These are phyloP conservation scores for Leptodirus hochenwartii DNA, from an alignment of 2,888 invertebrate genomes.

Conservation along the genomic window DNA sequence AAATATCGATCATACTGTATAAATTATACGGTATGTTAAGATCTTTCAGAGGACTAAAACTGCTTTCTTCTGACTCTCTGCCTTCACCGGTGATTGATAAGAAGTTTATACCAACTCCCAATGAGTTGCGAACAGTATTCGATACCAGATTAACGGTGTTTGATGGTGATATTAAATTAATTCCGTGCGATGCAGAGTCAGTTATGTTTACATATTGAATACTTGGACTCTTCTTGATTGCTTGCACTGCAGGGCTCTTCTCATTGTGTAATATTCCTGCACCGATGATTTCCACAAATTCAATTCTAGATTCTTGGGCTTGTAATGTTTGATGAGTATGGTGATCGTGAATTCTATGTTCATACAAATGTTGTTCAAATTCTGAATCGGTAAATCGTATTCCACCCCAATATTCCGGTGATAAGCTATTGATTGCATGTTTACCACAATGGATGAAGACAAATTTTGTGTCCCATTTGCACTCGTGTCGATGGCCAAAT, in stretches of 20 bases:
- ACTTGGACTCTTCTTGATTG: slow-evolving; percentile 70
- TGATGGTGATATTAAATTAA: slow-evolving; percentile 78
- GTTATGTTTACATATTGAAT: slow-evolving; percentile 68
- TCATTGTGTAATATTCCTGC: slow-evolving; percentile 94
- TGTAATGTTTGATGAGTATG: slow-evolving; percentile 55
- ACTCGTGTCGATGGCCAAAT: slow-evolving; percentile 68
- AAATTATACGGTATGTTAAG: slow-evolving; percentile 75
- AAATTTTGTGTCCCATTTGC: slow-evolving; percentile 78
- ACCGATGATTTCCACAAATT: slow-evolving; percentile 67
- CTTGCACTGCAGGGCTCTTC: slow-evolving; percentile 81
- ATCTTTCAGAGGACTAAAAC: slow-evolving; percentile 69
- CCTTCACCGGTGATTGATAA: slow-evolving; percentile 87
- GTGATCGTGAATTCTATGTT: slow-evolving; percentile 64
- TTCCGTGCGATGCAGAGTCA: slow-evolving; percentile 76
- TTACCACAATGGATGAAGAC: slow-evolving; percentile 85
- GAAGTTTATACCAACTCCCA: slow-evolving; percentile 81
- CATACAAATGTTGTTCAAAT: slow-evolving; percentile 73
- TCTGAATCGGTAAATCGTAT: slow-evolving; percentile 79
- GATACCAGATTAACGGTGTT: slow-evolving; percentile 61
- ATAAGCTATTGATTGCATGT: slow-evolving; percentile 41
- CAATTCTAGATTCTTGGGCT: slow-evolving; percentile 56
- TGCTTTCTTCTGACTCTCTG: slow-evolving; percentile 69
- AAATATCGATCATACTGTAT: slow-evolving; percentile 91
- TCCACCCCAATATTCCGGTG: slow-evolving; percentile 85
- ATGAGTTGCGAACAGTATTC: slow-evolving; percentile 55